These are phyloP conservation scores for Coenonympha arcania DNA, from an alignment of 2,888 invertebrate genomes.

Conservation along the genomic window DNA sequence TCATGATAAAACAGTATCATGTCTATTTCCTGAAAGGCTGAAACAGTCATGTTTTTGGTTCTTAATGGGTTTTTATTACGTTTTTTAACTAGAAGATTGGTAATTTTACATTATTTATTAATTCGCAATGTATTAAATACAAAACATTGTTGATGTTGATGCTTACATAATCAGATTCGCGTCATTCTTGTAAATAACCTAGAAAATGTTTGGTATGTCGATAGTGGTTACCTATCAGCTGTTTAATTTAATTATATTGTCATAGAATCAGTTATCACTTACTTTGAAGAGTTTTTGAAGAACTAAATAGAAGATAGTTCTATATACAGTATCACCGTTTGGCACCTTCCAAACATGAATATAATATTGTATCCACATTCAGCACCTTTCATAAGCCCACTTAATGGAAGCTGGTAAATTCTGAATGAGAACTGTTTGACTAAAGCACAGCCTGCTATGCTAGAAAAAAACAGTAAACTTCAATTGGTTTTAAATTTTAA, in stretches of 20 bases:
- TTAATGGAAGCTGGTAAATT: too few species aligned
- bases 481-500: too few species aligned
- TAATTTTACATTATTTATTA: background rate
- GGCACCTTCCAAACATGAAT: too few species aligned
- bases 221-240: constrained; percentile 23
- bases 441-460: too few species aligned
- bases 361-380: too few species aligned
- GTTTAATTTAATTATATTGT: constrained; percentile 4
- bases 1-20: background rate
- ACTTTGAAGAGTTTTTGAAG: too few species aligned
- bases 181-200: constrained; percentile 63
- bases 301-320: too few species aligned
- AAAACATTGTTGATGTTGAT: constrained; percentile 45
- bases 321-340: too few species aligned
- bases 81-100: background rate
- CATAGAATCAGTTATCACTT: background rate
- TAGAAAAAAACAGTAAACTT: too few species aligned
- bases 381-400: too few species aligned
- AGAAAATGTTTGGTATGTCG: constrained; percentile 29
- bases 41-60: background rate
- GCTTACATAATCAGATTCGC: constrained; percentile 63
- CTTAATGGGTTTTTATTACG: background rate
- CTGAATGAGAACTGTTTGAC: too few species aligned
- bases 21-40: background rate
- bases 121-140: constrained; percentile 9